phyloP scores from a whole-genome alignment of 2,113 vertebrate species.

The Choloepus hoffmanni region DNA sequence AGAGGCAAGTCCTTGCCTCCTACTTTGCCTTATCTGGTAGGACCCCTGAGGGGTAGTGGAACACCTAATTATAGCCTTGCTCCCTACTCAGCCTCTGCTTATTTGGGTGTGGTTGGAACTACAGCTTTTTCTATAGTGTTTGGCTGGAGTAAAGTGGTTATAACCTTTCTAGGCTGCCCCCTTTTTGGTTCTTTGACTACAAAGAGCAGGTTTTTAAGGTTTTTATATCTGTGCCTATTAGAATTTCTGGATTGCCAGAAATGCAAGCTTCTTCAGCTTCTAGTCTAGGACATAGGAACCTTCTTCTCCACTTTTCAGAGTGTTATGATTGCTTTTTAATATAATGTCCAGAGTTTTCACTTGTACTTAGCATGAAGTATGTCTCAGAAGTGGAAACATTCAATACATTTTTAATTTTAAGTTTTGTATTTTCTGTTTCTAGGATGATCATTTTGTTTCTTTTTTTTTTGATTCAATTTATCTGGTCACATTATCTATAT shows the following conservation, averaged over 20 bases:
- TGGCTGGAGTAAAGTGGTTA: not conserved
- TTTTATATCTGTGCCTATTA: not conserved
- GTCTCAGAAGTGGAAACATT: not conserved
- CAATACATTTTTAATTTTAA: constrained; percentile 39
- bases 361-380: not conserved
- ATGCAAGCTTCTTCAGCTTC: not conserved
- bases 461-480: not conserved
- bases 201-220: not conserved
- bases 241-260: not conserved
- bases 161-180: not conserved
- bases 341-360: not conserved
- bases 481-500: not conserved
- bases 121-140: not conserved
- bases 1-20: not conserved
- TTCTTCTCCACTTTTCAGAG: not conserved
- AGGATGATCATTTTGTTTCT: constrained; percentile 18
- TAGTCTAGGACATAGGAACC: not conserved
- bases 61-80: not conserved
- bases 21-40: not conserved
- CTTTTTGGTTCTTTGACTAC: not conserved
- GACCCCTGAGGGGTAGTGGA: not conserved
- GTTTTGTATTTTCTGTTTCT: constrained; percentile 31
- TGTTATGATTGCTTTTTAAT: not conserved
- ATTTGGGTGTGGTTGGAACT: not conserved
- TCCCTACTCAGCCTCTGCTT: not conserved